Base-by-base conservation (phyloP, 2,888 invertebrate genomes). In the Andrena bicolor region DNA sequence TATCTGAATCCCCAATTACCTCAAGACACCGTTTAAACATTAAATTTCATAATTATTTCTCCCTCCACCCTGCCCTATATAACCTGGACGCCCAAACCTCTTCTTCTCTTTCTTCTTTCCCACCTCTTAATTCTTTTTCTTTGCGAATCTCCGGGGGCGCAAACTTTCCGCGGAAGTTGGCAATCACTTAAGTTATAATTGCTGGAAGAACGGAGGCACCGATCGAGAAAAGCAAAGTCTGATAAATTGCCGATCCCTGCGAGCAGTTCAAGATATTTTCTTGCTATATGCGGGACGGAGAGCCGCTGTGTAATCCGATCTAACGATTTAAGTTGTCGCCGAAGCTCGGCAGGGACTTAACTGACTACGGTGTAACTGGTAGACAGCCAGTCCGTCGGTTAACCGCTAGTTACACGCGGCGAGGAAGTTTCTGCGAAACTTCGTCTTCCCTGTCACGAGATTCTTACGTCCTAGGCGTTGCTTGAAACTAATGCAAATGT, bases 381-480 rank as follows among this genome's bases (percentile, higher is more conserved):
- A 69, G 76, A 68, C 51, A 66, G 74, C 58, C 64, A 56, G 78
- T 78, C 77, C 64, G 78, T 72, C 56, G 83, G 72, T 78, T 78
- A 72, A 72, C 72, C 82, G 71, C 64, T 61, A 53, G 78, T 82
- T 75, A 82, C 53, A 69, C 48, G 35, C 23, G 23, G 4, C 20
- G 5, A 13, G 64, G 64, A 86, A 83, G 75, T 86, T 80, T 70
- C 69, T 26, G 20, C n/a, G 71, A 82, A 86, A 82, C 58, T 83
- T 82, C 30, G 64, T 49, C 28, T 30, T 48, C 20, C 41, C 63
- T 28, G 56, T 28, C 56, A 35, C 32, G 63, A 35, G 16, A 41
- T 41, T 41, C 41, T 41, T 41, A 41, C 41, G 16, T 41, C 4
- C 41, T 16, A 13, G 13, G 41, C 13, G 41, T 41, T 16, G 41